A percentile compares a stretch with the other conserved stretches of the same genome.
phyloP scores from a whole-genome alignment of 2,797 vertebrate species.

The Sarcophilus harrisii region DNA sequence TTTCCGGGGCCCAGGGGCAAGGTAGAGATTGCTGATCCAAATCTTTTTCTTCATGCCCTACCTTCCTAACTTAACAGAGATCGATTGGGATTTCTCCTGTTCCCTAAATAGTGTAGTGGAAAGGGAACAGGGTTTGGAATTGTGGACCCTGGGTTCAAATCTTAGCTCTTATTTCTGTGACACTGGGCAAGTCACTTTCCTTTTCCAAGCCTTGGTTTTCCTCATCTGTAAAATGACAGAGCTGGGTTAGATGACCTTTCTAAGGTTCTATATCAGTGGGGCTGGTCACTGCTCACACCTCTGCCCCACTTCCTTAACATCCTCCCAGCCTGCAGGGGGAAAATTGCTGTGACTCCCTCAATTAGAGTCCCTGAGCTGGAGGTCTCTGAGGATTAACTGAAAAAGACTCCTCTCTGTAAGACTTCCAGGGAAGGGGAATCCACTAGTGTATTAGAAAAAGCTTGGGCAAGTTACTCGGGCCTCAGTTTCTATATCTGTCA shows the following conservation, averaged over 20 bases:
- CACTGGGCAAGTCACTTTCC: no score
- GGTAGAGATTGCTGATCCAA: neutral
- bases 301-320: neutral
- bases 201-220: neutral
- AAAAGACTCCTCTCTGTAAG: neutral
- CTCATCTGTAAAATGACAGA: neutral
- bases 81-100: neutral
- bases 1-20: neutral
- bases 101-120: neutral
- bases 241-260: neutral
- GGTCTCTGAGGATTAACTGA: no score
- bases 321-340: neutral
- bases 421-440: neutral
- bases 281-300: neutral
- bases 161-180: neutral
- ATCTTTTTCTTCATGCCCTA: no score
- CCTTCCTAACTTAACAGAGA: neutral
- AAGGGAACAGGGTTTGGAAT: neutral
- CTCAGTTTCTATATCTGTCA: neutral
- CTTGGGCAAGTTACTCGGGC: neutral
- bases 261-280: no score
- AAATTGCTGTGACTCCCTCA: neutral
- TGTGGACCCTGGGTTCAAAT: neutral
- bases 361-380: neutral
- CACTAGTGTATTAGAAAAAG: neutral